Conservation (phyloP, 2,113 vertebrate genomes). For the Noctilio leporinus region DNA sequence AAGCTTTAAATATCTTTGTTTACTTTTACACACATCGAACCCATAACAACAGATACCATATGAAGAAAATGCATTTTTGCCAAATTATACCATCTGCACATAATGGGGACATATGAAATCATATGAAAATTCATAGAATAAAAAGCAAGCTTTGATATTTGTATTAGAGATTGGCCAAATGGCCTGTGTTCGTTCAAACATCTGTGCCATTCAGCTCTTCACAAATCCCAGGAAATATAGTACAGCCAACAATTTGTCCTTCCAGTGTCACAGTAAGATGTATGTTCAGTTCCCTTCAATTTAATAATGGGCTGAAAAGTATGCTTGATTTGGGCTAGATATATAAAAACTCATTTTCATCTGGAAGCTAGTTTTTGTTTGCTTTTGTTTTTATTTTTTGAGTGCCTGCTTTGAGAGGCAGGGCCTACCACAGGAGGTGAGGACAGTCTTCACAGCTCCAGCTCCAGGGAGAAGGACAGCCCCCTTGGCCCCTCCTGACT, state of each 20-base stretch:
- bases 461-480: not conserved
- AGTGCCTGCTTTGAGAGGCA: not conserved
- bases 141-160: slow-evolving; percentile 57
- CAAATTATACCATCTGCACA: slow-evolving; percentile 32
- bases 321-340: not conserved
- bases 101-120: slow-evolving; percentile 17
- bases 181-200: slow-evolving; percentile 41
- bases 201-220: slow-evolving; percentile 51
- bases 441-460: not conserved
- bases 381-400: not conserved
- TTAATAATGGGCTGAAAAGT: not conserved
- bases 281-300: slow-evolving; percentile 27
- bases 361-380: not conserved
- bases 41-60: not conserved
- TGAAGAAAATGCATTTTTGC: slow-evolving; percentile 28
- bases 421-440: not conserved
- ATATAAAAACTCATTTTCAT: not conserved
- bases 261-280: not conserved
- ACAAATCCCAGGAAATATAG: slow-evolving; percentile 54
- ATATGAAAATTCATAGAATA: slow-evolving; percentile 34
- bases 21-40: not conserved
- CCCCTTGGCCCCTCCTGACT: not conserved
- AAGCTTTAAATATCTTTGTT: not conserved
- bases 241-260: slow-evolving; percentile 36
- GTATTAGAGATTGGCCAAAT: slow-evolving; percentile 56